phyloP scores from a whole-genome alignment of 2,888 invertebrate genomes.

The Aspidapion aeneum region DNA sequence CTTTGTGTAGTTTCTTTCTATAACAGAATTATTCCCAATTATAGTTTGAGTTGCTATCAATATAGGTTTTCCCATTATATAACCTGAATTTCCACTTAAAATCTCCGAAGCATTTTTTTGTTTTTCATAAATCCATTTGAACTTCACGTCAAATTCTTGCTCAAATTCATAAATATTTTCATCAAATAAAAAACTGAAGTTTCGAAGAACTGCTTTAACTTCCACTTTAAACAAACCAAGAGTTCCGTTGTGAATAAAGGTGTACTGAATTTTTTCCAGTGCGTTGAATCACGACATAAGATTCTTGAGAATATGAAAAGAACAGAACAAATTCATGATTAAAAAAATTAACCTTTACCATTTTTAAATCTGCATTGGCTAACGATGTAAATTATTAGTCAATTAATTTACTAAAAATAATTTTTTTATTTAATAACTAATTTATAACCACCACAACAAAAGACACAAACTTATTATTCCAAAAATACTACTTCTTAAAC shows the following conservation, averaged over 20 bases:
- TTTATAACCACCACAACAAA: too few species aligned
- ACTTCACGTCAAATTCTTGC: constrained; percentile 41
- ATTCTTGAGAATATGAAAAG: constrained; percentile 29
- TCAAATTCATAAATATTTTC: constrained; percentile 15
- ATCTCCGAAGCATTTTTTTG: constrained; percentile 34
- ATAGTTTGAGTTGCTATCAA: constrained; percentile 41
- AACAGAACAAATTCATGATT: too few species aligned
- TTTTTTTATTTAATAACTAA: too few species aligned
- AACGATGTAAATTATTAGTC: too few species aligned
- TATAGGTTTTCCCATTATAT: constrained; percentile 63
- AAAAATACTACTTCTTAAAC: too few species aligned
- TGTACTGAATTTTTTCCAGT: constrained; percentile 40
- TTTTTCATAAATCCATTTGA: constrained; percentile 39
- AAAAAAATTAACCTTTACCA: too few species aligned
- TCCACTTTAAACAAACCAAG: constrained; percentile 45
- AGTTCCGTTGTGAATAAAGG: constrained; percentile 47
- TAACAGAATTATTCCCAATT: constrained; percentile 33
- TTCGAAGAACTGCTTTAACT: constrained; percentile 37
- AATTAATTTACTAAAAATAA: too few species aligned
- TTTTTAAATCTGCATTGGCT: too few species aligned
- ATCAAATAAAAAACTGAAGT: constrained; percentile 32
- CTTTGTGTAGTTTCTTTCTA: constrained; percentile 30
- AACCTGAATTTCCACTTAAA: constrained; percentile 76
- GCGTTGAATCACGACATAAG: constrained; percentile 39
- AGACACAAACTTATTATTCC: too few species aligned